Evolutionary conservation across 2,113 vertebrate genomes (phyloP), one percentile per base, ranked within the genome.

Genomic region (Phyllopteryx taeniolatus): DNA sequence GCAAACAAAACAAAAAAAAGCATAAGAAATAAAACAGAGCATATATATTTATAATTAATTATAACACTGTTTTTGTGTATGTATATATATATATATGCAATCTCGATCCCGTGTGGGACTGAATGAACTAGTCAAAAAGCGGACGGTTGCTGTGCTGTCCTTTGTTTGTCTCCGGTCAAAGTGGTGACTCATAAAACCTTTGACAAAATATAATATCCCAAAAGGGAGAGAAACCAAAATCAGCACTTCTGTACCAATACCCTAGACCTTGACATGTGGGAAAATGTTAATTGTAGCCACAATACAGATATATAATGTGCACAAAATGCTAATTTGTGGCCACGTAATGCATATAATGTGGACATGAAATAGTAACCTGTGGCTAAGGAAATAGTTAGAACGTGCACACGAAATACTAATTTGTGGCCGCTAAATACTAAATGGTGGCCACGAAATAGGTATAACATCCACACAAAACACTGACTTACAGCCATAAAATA

Each of bases 41-140:
- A 85, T 85, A 89, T 82, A 88, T 86, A 89, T 80, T 86, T 84
- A 85, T 84, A 80, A 4, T 53, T 9, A 1, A 22, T 69, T 56
- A 67, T 85, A 92, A 89, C 81, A 91, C 85, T 86, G 56, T 59
- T 82, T 87, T 82, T 76, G 87, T 86, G 87, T 87, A 86, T n/a
- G 78, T 72, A 46, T 85, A 73, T 67, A 79, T 68, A 68, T 79
- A 72, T 75, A 57, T 67, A 64, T 71, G 0, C 2, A 76, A n/a
- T 79, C 70, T 79, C 74, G 53, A 81, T 77, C 79, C 80, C 66
- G 74, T 46, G 51, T 42, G 75, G 82, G 73, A 81, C 80, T 86
- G 78, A 82, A 77, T 69, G 51, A 82, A 86, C 81, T 67, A 79
- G 63, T 77, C 69, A 22, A 68, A 44, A 77, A 86, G 79, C 75